These are phyloP conservation scores for Baccha elongata DNA, from an alignment of 2,888 invertebrate species.

Conservation along the genomic window DNA sequence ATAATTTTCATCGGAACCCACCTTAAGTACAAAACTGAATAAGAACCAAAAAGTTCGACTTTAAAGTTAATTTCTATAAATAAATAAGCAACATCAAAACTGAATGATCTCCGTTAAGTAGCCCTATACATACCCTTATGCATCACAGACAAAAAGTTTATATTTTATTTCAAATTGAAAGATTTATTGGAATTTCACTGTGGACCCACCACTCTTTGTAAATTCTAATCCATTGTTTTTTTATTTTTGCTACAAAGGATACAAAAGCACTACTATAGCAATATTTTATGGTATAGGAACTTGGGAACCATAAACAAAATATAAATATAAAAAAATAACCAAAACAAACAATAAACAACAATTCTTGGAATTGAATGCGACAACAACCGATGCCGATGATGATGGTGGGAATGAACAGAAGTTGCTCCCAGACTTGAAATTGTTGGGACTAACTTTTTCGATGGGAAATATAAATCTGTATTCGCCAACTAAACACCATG, in stretches of 20 bases:
- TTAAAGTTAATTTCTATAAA: too few relatives aligned
- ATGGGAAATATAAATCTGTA: slow-evolving; percentile 28
- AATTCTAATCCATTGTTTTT: slow-evolving; percentile 8
- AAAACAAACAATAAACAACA: slow-evolving; percentile 43
- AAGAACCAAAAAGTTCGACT: too few relatives aligned
- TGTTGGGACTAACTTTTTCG: slow-evolving; percentile 36
- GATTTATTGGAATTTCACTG: slow-evolving; percentile 62
- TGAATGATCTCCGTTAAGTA: too few relatives aligned
- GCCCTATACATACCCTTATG: too few relatives aligned
- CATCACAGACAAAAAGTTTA: too few relatives aligned
- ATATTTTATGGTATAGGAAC: neutral
- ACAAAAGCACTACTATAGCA: neutral
- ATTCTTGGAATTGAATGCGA: slow-evolving; percentile 38
- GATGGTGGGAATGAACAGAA: slow-evolving; percentile 44
- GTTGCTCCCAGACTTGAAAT: slow-evolving; percentile 14
- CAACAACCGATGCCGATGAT: neutral
- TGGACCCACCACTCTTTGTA: slow-evolving; percentile 24
- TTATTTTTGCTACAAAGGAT: slow-evolving; percentile 4
- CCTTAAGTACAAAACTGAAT: too few relatives aligned
- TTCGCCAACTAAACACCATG: neutral
- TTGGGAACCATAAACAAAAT: neutral
- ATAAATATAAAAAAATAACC: neutral
- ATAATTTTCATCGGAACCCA: too few relatives aligned
- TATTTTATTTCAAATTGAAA: slow-evolving; percentile 10
- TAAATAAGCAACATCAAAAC: too few relatives aligned